Evolutionary conservation across 2,113 vertebrate species (phyloP).

Genomic region (Cyphomyrus discorhynchus): DNA sequence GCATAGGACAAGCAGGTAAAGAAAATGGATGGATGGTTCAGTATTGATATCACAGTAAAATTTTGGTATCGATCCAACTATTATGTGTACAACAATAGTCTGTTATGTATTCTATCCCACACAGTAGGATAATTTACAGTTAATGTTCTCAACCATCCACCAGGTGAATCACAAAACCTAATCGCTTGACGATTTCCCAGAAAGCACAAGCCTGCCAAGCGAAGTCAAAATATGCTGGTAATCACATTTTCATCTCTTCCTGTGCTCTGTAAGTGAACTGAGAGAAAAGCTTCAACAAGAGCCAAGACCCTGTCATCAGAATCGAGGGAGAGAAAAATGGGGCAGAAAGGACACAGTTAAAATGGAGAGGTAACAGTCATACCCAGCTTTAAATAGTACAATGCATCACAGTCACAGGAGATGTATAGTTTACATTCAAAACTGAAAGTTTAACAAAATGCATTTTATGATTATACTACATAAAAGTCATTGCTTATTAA

Average conservation of each 20-base stretch:
- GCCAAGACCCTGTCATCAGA: background rate
- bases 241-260: background rate
- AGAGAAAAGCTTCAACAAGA: background rate
- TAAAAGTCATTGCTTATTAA: background rate
- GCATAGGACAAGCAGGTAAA: background rate
- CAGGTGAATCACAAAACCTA: background rate
- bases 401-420: background rate
- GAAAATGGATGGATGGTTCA: background rate
- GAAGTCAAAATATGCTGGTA: background rate
- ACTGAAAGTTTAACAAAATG: background rate
- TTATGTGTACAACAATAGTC: background rate
- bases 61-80: background rate
- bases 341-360: background rate
- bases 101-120: background rate
- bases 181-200: background rate
- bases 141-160: background rate
- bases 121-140: background rate
- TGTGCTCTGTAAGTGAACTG: background rate
- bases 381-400: background rate
- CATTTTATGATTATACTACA: background rate
- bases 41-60: background rate
- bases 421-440: background rate
- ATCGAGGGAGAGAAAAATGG: background rate
- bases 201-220: background rate
- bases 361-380: background rate